Evolutionary conservation across 2,888 invertebrate genomes (phyloP).

Genomic region (Aporophyla nigra): DNA sequence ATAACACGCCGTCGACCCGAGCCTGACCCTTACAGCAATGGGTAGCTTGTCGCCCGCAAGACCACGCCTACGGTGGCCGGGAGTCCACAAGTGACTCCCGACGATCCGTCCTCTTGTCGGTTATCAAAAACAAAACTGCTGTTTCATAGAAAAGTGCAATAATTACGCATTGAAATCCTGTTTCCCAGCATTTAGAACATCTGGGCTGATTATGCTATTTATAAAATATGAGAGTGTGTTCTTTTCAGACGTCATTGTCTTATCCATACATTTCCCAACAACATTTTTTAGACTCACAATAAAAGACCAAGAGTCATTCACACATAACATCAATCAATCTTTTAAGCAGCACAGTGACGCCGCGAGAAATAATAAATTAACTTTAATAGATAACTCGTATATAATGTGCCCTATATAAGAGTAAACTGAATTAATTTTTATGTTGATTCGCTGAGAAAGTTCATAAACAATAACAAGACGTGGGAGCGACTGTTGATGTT

Average conservation of each 20-base stretch:
- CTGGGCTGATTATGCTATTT: too few species aligned
- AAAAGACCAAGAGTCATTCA: slow-evolving; percentile 68
- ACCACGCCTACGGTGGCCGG: too few species aligned
- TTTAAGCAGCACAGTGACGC: slow-evolving; percentile 79
- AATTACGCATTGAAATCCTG: too few species aligned
- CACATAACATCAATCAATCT: slow-evolving; percentile 85
- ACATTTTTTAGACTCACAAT: slow-evolving; percentile 33
- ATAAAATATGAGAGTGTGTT: background rate
- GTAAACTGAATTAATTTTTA: slow-evolving; percentile 80
- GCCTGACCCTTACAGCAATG: too few species aligned
- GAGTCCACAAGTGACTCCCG: too few species aligned
- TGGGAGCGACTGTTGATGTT: slow-evolving; percentile 60
- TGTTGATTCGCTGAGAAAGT: slow-evolving; percentile 73
- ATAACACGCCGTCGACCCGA: too few species aligned
- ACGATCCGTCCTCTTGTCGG: too few species aligned
- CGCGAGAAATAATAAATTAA: slow-evolving; percentile 83
- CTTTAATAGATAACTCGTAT: slow-evolving; percentile 81
- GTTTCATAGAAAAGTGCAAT: too few species aligned
- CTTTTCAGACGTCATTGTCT: background rate
- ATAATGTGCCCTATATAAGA: slow-evolving; percentile 64
- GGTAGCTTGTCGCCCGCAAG: too few species aligned
- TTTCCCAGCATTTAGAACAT: too few species aligned
- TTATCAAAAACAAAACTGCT: too few species aligned
- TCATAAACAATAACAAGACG: slow-evolving; percentile 68
- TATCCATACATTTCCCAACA: slow-evolving; percentile 35